Conservation (phyloP, 2,888 invertebrate species). For the Melieria crassipennis region DNA sequence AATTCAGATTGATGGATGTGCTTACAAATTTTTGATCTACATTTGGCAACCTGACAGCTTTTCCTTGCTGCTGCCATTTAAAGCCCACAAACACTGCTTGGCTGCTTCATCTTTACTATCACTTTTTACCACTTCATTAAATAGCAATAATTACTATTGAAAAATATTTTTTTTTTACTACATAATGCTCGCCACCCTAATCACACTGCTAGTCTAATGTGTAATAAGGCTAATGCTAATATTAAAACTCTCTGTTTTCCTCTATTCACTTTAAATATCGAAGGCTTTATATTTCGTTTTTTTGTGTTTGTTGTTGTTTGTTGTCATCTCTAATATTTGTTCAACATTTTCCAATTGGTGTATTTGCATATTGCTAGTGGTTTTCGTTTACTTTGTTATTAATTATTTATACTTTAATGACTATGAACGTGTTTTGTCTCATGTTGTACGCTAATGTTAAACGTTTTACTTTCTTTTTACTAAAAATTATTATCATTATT, state of each 20-base stretch:
- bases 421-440: constrained; percentile 30
- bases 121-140: too few species aligned
- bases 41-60: too few species aligned
- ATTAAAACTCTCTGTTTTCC: constrained; percentile 38
- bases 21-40: too few species aligned
- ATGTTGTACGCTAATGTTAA: neutral
- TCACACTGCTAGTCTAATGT: constrained; percentile 38
- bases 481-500: constrained; percentile 18
- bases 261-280: constrained; percentile 21
- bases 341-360: too few species aligned
- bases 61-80: too few species aligned
- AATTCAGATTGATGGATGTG: constrained; percentile 59
- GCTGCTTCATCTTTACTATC: too few species aligned
- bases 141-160: too few species aligned
- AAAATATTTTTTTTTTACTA: neutral
- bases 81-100: too few species aligned
- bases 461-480: neutral
- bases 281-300: too few species aligned
- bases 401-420: constrained; percentile 33
- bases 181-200: neutral
- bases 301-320: too few species aligned
- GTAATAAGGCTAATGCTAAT: constrained; percentile 47
- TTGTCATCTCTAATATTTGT: too few species aligned
- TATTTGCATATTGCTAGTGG: neutral
- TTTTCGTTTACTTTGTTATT: constrained; percentile 13